Evolutionary conservation across 1,140 invertebrate genomes (phyloP), one percentile per base, ranked within the genome.

Genomic region (Lasaia peninsularis): DNA sequence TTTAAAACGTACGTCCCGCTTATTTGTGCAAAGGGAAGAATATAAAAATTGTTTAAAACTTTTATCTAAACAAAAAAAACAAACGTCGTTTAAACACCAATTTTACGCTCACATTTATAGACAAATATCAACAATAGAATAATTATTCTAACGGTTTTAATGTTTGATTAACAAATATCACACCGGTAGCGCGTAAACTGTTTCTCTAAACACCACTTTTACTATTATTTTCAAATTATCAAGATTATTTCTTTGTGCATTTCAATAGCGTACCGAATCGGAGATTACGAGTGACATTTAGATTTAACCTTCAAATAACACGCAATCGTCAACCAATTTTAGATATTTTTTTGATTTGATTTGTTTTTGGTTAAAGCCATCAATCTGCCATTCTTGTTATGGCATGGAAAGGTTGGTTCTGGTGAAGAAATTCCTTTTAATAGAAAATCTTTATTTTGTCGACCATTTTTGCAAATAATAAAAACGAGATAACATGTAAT

Each of bases 251-350:
- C 37, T 40, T 40, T 40, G 37, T 40, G 16, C 37, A 44, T 44
- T 44, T 44, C 40, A 44, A 44, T 20, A 44, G 18, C 40, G 40
- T 44, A 44, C 40, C 40, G 40, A 44, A 44, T 44, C 40, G 40
- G 4, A 44, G 14, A 44, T 44, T 44, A 44, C 37, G 18, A 44
- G 40, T 44, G 40, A 44, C 40, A 44, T 44, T 44, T 44, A n/a
- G 40, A 5, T 44, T 16, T 44, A 44, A 44, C 40, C 40, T 44
- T 44, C 40, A 44, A 44, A 44, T 20, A 20, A 44, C 40, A 44
- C 40, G 40, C 40, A 44, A 44, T 44, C 40, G 14, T 44, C 40
- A 44, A 44, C 40, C 40, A 44, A 44, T 44, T 44, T 44, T 44
- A 44, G 40, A 18, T 16, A 44, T 18, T 44, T 44, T 44, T 44